Evolutionary conservation across 2,888 invertebrate species (phyloP).

Genomic region (Amiota minor): DNA sequence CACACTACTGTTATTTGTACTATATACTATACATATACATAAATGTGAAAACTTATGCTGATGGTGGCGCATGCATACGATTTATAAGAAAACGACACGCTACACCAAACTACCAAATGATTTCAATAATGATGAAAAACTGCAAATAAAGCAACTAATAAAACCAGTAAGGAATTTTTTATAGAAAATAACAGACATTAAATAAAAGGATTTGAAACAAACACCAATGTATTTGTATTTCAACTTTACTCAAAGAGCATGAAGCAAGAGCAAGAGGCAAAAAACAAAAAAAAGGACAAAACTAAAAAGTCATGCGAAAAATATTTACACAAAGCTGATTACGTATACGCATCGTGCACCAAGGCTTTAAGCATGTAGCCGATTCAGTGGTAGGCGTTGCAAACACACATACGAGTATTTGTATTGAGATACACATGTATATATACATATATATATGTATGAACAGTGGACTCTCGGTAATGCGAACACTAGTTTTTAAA

Average conservation of each 20-base stretch:
- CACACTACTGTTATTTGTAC: constrained; percentile 37
- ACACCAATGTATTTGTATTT: not conserved
- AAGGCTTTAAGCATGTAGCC: not conserved
- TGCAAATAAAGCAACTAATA: constrained; percentile 10
- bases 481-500: not conserved
- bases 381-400: not conserved
- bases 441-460: too few relatives aligned
- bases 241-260: not conserved
- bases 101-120: constrained; percentile 33
- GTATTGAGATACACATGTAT: too few relatives aligned
- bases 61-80: constrained; percentile 37
- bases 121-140: constrained; percentile 18
- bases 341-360: constrained; percentile 14
- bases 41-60: not conserved
- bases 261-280: not conserved
- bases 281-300: constrained; percentile 12
- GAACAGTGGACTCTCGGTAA: not conserved
- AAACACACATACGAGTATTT: not conserved
- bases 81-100: not conserved
- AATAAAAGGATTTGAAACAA: not conserved
- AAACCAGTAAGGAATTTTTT: constrained; percentile 2
- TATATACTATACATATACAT: constrained; percentile 37
- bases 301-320: constrained; percentile 6
- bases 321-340: constrained; percentile 26
- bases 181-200: not conserved